Base-by-base conservation (phyloP, 2,797 vertebrate species). In the Tinamus major region DNA sequence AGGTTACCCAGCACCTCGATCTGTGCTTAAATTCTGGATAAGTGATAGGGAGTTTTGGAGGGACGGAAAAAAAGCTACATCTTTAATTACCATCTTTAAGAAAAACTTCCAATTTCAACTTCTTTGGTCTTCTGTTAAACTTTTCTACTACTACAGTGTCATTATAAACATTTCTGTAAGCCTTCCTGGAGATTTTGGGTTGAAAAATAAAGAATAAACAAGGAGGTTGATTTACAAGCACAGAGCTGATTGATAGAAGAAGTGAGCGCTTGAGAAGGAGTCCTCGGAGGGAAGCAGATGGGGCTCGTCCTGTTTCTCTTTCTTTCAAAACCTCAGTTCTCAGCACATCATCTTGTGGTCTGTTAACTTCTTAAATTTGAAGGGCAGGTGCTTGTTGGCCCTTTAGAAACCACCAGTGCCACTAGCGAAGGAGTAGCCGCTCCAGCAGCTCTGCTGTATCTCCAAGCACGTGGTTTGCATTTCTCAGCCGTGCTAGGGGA, bases 301-400 rank as follows among this genome's bases (percentile, higher is more conserved):
- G 91, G 82, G 49, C 64, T 79, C 70, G 53, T 89, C n/a, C 78
- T 92, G 53, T 65, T 80, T 87, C 85, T 78, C 51, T 74, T 87
- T 87, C 69, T 91, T 88, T 46, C 79, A 17, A 93, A 96, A 90
- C 75, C 78, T 95, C 82, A 61, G 56, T 88, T 92, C 87, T 95
- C 91, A 89, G 72, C 75, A 84, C 77, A 87, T 61, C 70, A 24
- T 85, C 67, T 69, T 49, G 10, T 37, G 72, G 49, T 92, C 89
- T 90, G 42, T 69, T 89, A 61, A n/a, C 65, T 93, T 69, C 79
- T 14, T 4, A 17, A 69, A 68, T 87, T 65, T 79, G 81, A 92
- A 92, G 85, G 87, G 86, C 84, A 89, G 56, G 19, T 88, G 56
- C 39, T 92, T 90, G 71, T 67, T 67, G 62, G 77, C 72, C 75